Evolutionary conservation across 2,797 vertebrate species (phyloP), one percentile per base, ranked within the genome.

Genomic region (Cygnus olor): DNA sequence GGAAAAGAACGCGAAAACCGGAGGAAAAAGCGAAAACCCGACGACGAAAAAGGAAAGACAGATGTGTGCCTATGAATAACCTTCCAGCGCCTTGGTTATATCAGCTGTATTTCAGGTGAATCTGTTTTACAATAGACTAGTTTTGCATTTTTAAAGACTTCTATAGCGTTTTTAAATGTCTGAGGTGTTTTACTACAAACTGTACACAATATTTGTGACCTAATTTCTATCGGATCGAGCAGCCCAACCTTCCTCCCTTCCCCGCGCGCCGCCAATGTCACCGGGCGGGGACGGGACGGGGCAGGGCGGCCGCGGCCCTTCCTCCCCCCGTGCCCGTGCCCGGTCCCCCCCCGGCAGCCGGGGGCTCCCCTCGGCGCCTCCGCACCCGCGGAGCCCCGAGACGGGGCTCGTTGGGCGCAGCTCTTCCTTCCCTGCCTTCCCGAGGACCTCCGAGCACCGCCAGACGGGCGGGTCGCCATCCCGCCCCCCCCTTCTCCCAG

Each of bases 31-130:
- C 47, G 47, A 44, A 2, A 45, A 32, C n/a, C 21, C 57, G 49
- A 40, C 38, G 28, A 63, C 25, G 24, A 36, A 47, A 68, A 70
- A 36, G 44, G n/a, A 98, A 98, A 98, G 97, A 98, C 98, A 98
- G 98, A 98, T 98, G 97, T 99, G 99, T 99, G 99, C 99, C 99
- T 99, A 98, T 97, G 97, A 98, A 98, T 98, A 98, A 99, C 98
- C 99, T 99, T 98, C 98, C 99, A 99, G 99, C 98, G 99, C 99
- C 99, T 99, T 99, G 98, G 98, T 98, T 98, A 96, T 98, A 98
- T 98, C 98, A 97, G 98, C 97, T 97, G 97, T 97, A 98, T 97
- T 98, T 98, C 98, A 98, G 98, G 98, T 98, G 97, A 98, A 98
- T 98, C 96, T 97, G 97, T 98, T 98, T 98, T 98, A 98, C 98